Base-by-base conservation (phyloP, 2,113 vertebrate species). In the Procavia capensis region DNA sequence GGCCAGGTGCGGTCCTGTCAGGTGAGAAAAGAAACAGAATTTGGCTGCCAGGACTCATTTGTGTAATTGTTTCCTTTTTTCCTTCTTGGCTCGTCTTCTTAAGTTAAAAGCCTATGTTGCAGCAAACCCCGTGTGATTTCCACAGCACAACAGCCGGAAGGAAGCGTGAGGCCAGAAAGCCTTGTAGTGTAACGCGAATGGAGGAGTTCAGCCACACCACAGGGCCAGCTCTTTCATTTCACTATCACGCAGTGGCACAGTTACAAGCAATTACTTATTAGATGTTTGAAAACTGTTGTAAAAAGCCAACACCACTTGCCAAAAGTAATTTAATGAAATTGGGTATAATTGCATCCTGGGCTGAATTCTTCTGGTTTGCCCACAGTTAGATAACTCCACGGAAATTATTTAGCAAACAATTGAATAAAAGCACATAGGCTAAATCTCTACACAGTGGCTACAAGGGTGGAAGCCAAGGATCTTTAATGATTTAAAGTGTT, bases 251-350 rank as follows among this genome's bases (percentile, higher is more conserved):
- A 96, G 96, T 97, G 81, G 79, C 88, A 82, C 90, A 95, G 87
- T 97, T 96, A 96, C 59, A 83, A 93, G 82, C 90, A 97, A 92
- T 97, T 97, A 96, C 93, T 97, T 95, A 97, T 96, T 96, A 97
- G 72, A 64, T 93, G 29, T 43, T 97, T 96, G 92, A 63, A 88
- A 17, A 36, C 36, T 97, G 96, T 95, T 85, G 50, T 92, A 82
- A 96, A 92, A 96, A 86, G 76, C 84, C 76, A 97, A 29, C 47
- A 80, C 68, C 93, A 31, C 70, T 96, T 97, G 96, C 59, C 41
- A 96, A 96, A 96, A 94, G 82, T 94, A 74, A 95, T 95, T 94
- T 95, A 92, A 91, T 83, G 66, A 96, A 96, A 97, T 96, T 92
- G 22, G 93, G 68, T 45, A 90, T 96, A 94, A 97, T 97, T 92